These are phyloP conservation scores for Lasiommata megera DNA, from an alignment of 2,888 invertebrate genomes.

Conservation along the genomic window DNA sequence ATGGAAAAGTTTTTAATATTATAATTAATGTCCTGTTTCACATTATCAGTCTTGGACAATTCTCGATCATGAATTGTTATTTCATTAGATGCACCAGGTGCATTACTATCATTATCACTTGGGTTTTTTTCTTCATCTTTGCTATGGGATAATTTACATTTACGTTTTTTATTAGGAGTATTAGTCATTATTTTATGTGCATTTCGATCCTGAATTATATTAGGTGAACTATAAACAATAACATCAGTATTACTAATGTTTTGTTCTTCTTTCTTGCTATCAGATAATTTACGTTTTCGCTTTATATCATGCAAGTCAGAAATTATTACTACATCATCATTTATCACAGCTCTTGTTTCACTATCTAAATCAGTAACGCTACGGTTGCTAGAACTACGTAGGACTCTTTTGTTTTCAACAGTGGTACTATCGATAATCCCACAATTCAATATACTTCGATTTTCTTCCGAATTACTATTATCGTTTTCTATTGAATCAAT, in stretches of 20 bases:
- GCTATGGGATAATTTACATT: neutral
- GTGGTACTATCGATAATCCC: conserved; percentile 37
- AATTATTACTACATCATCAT: neutral
- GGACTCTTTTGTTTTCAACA: conserved; percentile 43
- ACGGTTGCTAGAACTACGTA: conserved; percentile 44
- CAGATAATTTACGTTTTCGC: neutral
- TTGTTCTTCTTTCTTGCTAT: neutral
- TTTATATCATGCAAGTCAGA: neutral
- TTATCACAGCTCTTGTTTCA: neutral
- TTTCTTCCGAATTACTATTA: neutral
- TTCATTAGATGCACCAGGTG: neutral
- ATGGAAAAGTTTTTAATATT: neutral
- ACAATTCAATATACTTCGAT: conserved; percentile 34
- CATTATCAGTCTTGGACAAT: neutral
- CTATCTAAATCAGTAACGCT: conserved; percentile 4
- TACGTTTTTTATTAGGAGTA: neutral
- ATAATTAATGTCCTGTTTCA: neutral
- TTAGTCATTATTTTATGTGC: neutral
- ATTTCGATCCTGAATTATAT: neutral
- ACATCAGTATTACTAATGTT: neutral
- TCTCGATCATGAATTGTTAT: neutral
- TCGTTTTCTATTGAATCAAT: conserved; percentile 11
- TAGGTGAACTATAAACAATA: neutral
- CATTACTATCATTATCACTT: conserved; percentile 6
- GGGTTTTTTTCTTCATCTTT: conserved; percentile 1